Conservation (phyloP, 2,797 vertebrate species). For the Eulemur mongoz region DNA sequence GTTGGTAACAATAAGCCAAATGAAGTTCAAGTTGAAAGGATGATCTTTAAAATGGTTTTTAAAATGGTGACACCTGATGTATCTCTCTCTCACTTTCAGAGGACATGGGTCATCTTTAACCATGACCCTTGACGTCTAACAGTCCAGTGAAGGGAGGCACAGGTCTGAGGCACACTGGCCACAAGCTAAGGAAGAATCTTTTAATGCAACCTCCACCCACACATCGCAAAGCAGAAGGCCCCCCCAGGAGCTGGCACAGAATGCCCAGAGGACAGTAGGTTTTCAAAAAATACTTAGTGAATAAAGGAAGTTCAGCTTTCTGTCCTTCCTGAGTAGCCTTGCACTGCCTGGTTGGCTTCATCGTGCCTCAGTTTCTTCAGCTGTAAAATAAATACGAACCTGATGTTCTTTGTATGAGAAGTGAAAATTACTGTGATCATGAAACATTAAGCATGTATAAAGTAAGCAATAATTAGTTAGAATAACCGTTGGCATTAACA, state of each 20-base stretch:
- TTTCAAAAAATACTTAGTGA: neutral
- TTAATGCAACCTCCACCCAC: neutral
- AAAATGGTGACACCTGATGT: neutral
- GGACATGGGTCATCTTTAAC: neutral
- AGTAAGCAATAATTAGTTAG: constrained; percentile 46
- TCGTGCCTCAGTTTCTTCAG: constrained; percentile 41
- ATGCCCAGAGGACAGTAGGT: neutral
- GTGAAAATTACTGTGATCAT: constrained; percentile 41
- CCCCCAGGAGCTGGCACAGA: neutral
- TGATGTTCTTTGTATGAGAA: constrained; percentile 5
- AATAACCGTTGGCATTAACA: neutral
- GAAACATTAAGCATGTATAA: neutral
- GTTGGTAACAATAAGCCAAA: neutral
- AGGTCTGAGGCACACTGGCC: neutral
- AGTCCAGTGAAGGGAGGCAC: neutral
- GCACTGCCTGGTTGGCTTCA: neutral
- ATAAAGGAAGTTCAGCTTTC: neutral
- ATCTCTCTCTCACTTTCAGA: neutral
- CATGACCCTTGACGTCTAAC: neutral
- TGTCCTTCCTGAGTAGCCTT: neutral
- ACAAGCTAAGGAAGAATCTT: neutral
- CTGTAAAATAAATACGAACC: neutral
- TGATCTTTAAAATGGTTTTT: neutral
- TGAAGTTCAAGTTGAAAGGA: neutral
- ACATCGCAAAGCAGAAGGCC: neutral